Conservation (phyloP, 2,797 vertebrate species). For the Taenioides sp. region DNA sequence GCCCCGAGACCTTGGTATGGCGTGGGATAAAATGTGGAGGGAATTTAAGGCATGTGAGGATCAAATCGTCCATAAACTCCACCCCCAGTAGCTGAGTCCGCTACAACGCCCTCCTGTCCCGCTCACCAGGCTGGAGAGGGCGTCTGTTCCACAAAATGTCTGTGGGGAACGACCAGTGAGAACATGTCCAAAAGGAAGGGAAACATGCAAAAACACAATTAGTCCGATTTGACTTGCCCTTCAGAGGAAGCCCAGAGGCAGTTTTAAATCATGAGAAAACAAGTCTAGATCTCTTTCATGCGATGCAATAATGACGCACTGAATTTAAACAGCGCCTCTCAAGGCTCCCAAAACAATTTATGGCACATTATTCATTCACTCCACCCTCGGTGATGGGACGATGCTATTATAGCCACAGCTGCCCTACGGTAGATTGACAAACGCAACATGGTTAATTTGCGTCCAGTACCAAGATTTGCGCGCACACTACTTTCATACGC, state of each 20-base stretch:
- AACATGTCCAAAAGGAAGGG: neutral
- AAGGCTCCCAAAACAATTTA: too few species aligned
- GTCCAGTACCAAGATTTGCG: too few species aligned
- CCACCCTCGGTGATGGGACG: too few species aligned
- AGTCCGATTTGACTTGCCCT: neutral
- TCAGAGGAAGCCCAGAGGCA: too few species aligned
- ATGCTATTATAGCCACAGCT: too few species aligned
- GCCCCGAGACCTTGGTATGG: neutral
- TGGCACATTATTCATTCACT: too few species aligned
- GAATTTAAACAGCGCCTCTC: too few species aligned
- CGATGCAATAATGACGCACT: too few species aligned
- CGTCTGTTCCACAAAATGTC: neutral
- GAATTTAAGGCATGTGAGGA: slow-evolving; percentile 39
- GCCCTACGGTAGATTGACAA: too few species aligned
- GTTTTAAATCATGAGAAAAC: neutral
- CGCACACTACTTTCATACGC: too few species aligned
- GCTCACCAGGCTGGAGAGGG: accelerated
- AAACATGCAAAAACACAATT: neutral
- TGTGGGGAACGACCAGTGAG: neutral
- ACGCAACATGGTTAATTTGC: too few species aligned
- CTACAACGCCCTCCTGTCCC: neutral
- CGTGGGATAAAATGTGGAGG: slow-evolving; percentile 31
- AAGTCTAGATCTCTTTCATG: neutral
- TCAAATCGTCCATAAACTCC: slow-evolving; percentile 35
- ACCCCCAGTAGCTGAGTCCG: slow-evolving; percentile 5